A percentile compares a stretch with the other conserved stretches of the same genome.
phyloP scores from a whole-genome alignment of 2,888 invertebrate species.

The Drosophila seclusa region DNA sequence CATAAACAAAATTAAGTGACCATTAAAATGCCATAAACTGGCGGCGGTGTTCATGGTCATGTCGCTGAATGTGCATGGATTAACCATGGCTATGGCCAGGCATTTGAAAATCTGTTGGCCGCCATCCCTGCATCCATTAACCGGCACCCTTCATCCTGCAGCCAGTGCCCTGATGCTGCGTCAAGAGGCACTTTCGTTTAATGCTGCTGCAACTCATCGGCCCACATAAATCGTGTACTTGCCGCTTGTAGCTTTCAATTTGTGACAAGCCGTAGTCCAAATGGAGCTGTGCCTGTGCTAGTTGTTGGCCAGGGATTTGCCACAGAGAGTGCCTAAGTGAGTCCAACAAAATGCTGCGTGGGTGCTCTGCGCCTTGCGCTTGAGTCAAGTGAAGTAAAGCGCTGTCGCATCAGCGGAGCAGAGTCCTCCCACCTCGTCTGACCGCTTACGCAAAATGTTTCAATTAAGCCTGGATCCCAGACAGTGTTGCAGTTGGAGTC shows the following conservation, averaged over 20 bases:
- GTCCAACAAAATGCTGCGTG: constrained; percentile 70
- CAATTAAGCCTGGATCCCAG: constrained; percentile 64
- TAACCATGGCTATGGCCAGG: constrained; percentile 37
- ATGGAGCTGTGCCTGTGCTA: constrained; percentile 31
- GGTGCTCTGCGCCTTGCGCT: constrained; percentile 41
- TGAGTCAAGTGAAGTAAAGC: constrained; percentile 32
- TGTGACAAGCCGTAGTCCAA: constrained; percentile 69
- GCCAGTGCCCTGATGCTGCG: constrained; percentile 33
- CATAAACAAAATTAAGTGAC: constrained; percentile 86
- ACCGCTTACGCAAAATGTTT: constrained; percentile 79
- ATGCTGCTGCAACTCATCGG: constrained; percentile 62
- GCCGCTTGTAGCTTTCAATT: constrained; percentile 80
- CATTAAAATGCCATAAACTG: constrained; percentile 85
- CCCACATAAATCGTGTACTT: constrained; percentile 81
- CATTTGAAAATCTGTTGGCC: constrained; percentile 55
- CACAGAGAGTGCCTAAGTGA: constrained; percentile 27
- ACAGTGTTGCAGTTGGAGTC: constrained; percentile 3
- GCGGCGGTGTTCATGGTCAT: constrained; percentile 81
- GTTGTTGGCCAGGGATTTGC: constrained; percentile 17
- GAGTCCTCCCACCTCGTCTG: constrained; percentile 57
- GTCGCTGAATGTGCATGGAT: constrained; percentile 66
- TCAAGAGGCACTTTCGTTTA: constrained; percentile 58
- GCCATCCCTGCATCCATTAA: neutral
- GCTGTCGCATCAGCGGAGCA: constrained; percentile 32
- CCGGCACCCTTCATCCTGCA: neutral